These are phyloP conservation scores for Acanthiza pusilla DNA, from an alignment of 2,797 vertebrate genomes.

Conservation along the genomic window DNA sequence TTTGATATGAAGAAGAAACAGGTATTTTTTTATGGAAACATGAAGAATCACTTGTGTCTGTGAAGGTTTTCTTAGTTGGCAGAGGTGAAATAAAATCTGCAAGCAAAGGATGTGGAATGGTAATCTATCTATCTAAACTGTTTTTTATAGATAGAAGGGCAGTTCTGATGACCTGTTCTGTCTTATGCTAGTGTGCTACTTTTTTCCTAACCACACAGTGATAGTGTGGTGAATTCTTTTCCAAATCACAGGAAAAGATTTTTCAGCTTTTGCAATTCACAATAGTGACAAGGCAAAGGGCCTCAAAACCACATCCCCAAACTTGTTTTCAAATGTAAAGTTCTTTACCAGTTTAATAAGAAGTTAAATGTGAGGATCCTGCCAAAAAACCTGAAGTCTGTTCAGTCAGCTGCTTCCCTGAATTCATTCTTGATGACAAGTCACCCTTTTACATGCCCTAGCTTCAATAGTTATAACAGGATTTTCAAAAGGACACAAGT, in stretches of 20 bases:
- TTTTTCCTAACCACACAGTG: background rate
- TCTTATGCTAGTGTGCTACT: accelerated
- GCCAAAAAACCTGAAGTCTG: background rate
- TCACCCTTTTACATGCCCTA: background rate
- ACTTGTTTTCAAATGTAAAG: background rate
- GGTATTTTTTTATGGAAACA: background rate
- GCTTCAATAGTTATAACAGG: background rate
- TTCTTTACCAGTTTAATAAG: background rate
- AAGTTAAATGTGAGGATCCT: background rate
- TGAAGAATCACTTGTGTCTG: background rate
- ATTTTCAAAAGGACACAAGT: background rate
- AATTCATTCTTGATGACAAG: background rate
- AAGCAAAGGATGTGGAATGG: background rate
- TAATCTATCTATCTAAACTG: background rate
- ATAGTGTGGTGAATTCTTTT: background rate
- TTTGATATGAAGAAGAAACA: background rate
- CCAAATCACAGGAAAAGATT: background rate
- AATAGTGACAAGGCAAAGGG: background rate
- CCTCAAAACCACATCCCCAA: background rate
- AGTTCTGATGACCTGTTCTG: background rate
- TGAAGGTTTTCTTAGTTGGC: background rate
- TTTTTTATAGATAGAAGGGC: background rate
- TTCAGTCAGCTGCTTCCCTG: background rate
- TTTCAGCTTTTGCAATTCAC: background rate
- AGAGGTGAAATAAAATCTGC: background rate